Evolutionary conservation across 1,140 invertebrate species (phyloP).

Genomic region (Drosophila kohkoa): DNA sequence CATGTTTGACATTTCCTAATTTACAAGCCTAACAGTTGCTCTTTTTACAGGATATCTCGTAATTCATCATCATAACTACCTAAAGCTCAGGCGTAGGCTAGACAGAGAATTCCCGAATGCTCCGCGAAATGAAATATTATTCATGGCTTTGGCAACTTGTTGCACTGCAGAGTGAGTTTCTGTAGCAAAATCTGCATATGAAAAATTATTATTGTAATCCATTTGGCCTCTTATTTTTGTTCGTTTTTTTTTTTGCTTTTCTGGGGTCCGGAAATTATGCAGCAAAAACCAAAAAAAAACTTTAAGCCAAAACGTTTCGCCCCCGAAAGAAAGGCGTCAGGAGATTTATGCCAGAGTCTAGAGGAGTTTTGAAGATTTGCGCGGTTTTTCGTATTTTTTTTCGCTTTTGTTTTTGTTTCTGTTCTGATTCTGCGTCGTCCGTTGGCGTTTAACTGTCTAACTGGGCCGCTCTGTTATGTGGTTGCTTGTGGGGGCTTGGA

Average conservation of each 20-base stretch:
- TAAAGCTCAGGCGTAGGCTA: conserved; percentile 62
- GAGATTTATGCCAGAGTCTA: conserved; percentile 72
- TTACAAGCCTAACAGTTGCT: too few species aligned
- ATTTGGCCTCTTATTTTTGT: conserved; percentile 58
- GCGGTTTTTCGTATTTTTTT: neutral
- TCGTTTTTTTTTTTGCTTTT: conserved; percentile 6
- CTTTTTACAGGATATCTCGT: conserved; percentile 4
- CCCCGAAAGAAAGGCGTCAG: conserved; percentile 76
- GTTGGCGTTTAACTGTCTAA: conserved; percentile 44
- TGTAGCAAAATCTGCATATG: conserved; percentile 79
- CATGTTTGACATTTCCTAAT: too few species aligned
- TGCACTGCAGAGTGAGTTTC: conserved; percentile 49
- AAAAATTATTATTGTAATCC: conserved; percentile 84
- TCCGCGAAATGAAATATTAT: conserved; percentile 74
- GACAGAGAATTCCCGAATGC: conserved; percentile 62
- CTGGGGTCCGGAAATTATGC: conserved; percentile 70
- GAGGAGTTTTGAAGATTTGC: conserved; percentile 66
- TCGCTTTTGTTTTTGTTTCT: conserved; percentile 20
- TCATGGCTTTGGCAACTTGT: conserved; percentile 80
- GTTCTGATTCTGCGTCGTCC: conserved; percentile 61
- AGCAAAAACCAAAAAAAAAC: conserved; percentile 48
- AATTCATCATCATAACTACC: neutral
- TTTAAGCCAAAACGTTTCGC: conserved; percentile 36
- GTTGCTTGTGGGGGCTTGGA: conserved; percentile 53
- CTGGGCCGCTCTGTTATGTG: conserved; percentile 24